These are phyloP conservation scores for Anniella stebbinsi DNA, from an alignment of 2,797 vertebrate species.

Conservation along the genomic window DNA sequence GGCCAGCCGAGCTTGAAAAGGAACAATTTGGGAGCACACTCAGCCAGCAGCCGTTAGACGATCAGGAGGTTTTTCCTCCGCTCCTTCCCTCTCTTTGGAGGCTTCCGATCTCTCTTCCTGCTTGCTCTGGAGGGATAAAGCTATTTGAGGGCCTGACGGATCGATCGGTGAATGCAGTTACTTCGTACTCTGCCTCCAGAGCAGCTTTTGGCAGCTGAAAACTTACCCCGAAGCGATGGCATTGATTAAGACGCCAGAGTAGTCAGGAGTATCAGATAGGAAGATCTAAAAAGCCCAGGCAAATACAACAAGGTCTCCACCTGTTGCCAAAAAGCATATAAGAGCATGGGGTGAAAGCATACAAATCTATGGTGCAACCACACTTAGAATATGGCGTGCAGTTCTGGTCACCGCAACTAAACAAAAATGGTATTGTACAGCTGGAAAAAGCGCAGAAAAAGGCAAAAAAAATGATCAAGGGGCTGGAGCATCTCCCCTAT, in stretches of 20 bases:
- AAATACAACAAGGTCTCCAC: too few relatives aligned
- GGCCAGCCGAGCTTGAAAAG: constrained; percentile 41
- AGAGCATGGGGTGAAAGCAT: too few relatives aligned
- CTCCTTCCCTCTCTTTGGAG: constrained; percentile 28
- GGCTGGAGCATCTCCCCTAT: too few relatives aligned
- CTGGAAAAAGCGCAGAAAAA: too few relatives aligned
- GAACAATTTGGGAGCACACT: constrained; percentile 6
- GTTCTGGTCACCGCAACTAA: too few relatives aligned
- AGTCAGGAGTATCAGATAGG: neutral
- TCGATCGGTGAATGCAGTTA: neutral
- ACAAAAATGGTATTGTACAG: too few relatives aligned
- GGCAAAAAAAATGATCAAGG: too few relatives aligned
- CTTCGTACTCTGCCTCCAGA: neutral
- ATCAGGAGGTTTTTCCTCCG: constrained; percentile 42
- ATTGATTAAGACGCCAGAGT: neutral
- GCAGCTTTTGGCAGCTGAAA: neutral
- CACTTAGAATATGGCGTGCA: too few relatives aligned
- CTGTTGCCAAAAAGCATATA: too few relatives aligned
- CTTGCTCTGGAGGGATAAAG: neutral
- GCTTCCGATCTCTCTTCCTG: neutral
- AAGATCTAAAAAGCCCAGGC: too few relatives aligned
- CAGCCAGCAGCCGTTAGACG: neutral
- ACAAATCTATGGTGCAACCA: too few relatives aligned
- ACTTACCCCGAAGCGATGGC: neutral
- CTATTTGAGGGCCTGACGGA: too few relatives aligned